Base-by-base conservation (phyloP, 2,113 vertebrate genomes). In the Proterorhinus semilunaris region DNA sequence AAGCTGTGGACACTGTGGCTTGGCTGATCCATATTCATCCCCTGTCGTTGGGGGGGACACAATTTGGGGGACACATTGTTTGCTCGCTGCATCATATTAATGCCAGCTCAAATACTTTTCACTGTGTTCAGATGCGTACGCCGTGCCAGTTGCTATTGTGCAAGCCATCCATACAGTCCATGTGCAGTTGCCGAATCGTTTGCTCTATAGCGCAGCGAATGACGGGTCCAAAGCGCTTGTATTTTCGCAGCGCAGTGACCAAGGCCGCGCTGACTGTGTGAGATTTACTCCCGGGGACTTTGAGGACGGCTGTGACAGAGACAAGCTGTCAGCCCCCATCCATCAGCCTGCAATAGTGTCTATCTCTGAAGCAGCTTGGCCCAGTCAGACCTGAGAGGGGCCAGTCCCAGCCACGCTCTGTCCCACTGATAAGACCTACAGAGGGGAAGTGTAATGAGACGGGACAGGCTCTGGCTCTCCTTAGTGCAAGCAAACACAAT, bases 271-370 rank as follows among this genome's bases (percentile, higher is more conserved):
- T 76, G 77, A 82, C 68, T 27, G 69, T 21, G 17, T 58, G 57
- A 75, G 83, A 86, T 72, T 80, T 72, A 81, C 73, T 76, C 62
- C 66, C 47, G 45, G 67, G 63, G 73, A 70, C 66, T 50, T 62
- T 43, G 52, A 72, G 64, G 65, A 59, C 75, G 59, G 75, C 75
- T 80, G 71, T 76, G 76, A 71, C 86, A 82, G 80, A 80, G 69
- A 75, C 71, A 66, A 68, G 61, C 82, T 84, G 82, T 85, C 83
- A 74, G 70, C 53, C 36, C 79, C 66, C 69, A 80, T 87, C 79
- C 65, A 68, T 87, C 88, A 82, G 57, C 58, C 42, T 53, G 62
- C 70, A 54, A 44, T 65, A 80, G 73, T 64, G 66, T 69, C 46
- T 44, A 10, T 74, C 59, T 65, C 62, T 55, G 52, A 65, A 67